Percentiles rank a stretch among this genome's conserved stretches.
phyloP scores from a whole-genome alignment of 2,888 invertebrate genomes.

The Brenthis daphne region DNA sequence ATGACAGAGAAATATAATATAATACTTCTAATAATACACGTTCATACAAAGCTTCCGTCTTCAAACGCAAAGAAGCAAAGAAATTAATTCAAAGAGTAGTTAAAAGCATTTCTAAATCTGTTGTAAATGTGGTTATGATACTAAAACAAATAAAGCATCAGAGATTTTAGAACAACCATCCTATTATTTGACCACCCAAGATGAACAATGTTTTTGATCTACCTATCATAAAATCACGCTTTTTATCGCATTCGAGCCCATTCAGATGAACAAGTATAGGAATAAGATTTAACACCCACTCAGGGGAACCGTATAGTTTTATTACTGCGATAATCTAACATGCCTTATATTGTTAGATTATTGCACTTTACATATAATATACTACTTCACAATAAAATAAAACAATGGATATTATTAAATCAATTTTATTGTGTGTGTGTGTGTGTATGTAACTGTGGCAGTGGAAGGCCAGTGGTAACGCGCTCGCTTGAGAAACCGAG shows the following conservation, averaged over 20 bases:
- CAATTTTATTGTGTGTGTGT: no score
- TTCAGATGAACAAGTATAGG: conserved; percentile 61
- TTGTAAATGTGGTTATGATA: conserved; percentile 55
- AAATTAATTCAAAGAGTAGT: neutral
- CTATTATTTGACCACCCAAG: conserved; percentile 72
- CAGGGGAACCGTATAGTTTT: conserved; percentile 55
- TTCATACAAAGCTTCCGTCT: no score
- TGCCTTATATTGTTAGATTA: conserved; percentile 54
- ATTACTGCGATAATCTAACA: conserved; percentile 58
- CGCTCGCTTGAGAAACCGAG: no score
- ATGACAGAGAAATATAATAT: no score
- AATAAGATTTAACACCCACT: conserved; percentile 74
- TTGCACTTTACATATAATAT: conserved; percentile 45
- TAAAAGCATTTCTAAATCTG: conserved; percentile 36
- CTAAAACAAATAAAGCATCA: conserved; percentile 56
- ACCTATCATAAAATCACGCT: conserved; percentile 77
- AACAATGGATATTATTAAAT: no score
- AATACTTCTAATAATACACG: no score
- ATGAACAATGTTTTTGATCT: conserved; percentile 73
- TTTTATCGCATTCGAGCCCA: conserved; percentile 68
- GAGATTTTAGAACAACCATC: conserved; percentile 24
- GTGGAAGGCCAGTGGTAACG: no score
- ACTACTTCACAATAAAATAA: no score
- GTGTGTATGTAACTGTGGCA: no score
- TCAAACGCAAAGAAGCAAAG: no score